Evolutionary conservation across 2,113 vertebrate species (phyloP).

Genomic region (Caracal caracal): DNA sequence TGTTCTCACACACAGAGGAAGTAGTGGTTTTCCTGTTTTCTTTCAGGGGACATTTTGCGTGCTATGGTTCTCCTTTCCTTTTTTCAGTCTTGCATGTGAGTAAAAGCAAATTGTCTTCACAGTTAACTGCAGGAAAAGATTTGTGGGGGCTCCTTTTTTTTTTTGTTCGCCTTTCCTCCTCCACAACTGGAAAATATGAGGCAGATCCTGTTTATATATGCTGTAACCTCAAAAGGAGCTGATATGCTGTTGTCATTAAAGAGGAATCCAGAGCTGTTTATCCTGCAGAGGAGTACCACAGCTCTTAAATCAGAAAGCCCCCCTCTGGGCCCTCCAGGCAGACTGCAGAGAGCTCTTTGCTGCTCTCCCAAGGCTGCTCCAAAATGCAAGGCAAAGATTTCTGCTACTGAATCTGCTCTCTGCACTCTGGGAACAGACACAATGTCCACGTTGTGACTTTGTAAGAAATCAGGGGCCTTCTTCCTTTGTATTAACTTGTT

Average conservation of each 20-base stretch:
- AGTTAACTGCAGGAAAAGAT: slow-evolving; percentile 45
- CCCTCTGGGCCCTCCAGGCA: slow-evolving; percentile 1
- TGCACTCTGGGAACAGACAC: background rate
- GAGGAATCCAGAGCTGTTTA: slow-evolving; percentile 67
- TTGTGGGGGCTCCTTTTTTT: slow-evolving; percentile 21
- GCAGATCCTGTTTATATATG: slow-evolving; percentile 72
- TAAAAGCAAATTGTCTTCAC: slow-evolving; percentile 52
- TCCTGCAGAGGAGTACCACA: slow-evolving; percentile 36
- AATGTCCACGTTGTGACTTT: background rate
- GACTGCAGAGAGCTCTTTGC: background rate
- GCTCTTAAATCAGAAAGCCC: slow-evolving; percentile 29
- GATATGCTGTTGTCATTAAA: slow-evolving; percentile 70
- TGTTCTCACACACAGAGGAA: slow-evolving; percentile 45
- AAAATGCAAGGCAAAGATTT: background rate
- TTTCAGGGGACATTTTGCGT: slow-evolving; percentile 46
- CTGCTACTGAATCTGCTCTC: slow-evolving; percentile 51
- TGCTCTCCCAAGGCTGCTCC: background rate
- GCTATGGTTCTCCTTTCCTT: slow-evolving; percentile 13
- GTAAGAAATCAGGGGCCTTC: background rate
- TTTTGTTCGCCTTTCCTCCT: slow-evolving; percentile 33
- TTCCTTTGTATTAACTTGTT: slow-evolving; percentile 13
- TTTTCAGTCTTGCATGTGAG: slow-evolving; percentile 34
- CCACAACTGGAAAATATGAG: slow-evolving; percentile 75
- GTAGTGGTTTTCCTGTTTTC: slow-evolving; percentile 59
- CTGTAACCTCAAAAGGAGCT: slow-evolving; percentile 53